phyloP scores from a whole-genome alignment of 1,140 invertebrate genomes.

The Melitaea cinxia region DNA sequence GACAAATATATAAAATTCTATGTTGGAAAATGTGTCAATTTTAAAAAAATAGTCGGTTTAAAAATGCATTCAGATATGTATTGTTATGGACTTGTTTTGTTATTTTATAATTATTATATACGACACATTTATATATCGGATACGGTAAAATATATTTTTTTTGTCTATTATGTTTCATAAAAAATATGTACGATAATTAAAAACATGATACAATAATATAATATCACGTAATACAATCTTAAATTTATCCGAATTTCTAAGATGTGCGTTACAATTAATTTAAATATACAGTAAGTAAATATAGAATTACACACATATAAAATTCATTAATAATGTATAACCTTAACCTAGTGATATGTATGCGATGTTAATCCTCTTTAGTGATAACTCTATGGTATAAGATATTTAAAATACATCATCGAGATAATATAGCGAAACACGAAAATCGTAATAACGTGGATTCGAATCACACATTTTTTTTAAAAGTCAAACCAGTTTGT shows the following conservation, averaged over 20 bases:
- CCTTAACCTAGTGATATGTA: conserved; percentile 75
- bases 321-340: conserved; percentile 50
- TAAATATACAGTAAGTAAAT: conserved; percentile 8
- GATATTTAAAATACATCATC: conserved; percentile 33
- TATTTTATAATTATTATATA: too few relatives aligned
- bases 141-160: too few relatives aligned
- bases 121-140: too few relatives aligned
- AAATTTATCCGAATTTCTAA: not conserved
- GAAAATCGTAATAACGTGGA: conserved; percentile 28
- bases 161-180: too few relatives aligned
- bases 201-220: not conserved
- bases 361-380: conserved; percentile 68
- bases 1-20: too few relatives aligned
- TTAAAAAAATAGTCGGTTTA: not conserved
- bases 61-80: not conserved
- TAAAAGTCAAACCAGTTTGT: not conserved
- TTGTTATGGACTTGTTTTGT: not conserved
- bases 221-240: not conserved
- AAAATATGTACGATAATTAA: too few relatives aligned
- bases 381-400: conserved; percentile 47
- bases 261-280: conserved; percentile 1
- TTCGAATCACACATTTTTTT: conserved; percentile 30
- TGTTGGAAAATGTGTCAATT: not conserved
- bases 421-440: conserved; percentile 36
- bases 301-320: conserved; percentile 32